A percentile compares a stretch with the other conserved stretches of the same genome.
Evolutionary conservation across 2,113 vertebrate genomes (phyloP).

Genomic region (Panthera leo): DNA sequence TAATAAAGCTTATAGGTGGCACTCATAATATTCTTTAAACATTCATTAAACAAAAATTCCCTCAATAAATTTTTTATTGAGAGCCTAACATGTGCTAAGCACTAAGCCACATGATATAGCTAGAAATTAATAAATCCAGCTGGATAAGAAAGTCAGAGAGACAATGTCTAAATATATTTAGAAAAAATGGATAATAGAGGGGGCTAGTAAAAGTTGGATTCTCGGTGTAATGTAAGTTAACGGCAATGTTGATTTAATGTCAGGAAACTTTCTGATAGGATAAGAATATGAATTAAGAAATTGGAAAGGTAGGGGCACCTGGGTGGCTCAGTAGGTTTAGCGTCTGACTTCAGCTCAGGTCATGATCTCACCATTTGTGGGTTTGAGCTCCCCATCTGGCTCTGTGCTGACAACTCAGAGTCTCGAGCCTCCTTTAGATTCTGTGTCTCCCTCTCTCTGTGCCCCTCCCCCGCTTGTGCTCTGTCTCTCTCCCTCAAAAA

Average conservation of each 20-base stretch:
- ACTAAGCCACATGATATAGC: neutral
- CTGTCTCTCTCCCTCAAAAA: too few species aligned
- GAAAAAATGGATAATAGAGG: neutral
- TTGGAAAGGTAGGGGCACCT: neutral
- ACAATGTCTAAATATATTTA: neutral
- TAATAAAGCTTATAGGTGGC: neutral
- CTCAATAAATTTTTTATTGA: slow-evolving; percentile 11
- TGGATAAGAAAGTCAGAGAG: slow-evolving; percentile 35
- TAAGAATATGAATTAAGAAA: slow-evolving; percentile 49
- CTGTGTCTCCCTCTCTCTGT: too few species aligned
- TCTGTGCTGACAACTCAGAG: too few species aligned
- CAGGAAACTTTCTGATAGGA: neutral
- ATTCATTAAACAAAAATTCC: slow-evolving; percentile 23
- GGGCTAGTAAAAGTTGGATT: slow-evolving; percentile 20
- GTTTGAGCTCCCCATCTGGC: too few species aligned
- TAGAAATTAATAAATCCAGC: slow-evolving; percentile 25
- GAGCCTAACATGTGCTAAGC: neutral
- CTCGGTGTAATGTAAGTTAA: neutral
- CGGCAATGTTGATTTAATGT: slow-evolving; percentile 47
- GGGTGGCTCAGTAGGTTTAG: too few species aligned
- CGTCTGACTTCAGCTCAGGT: too few species aligned
- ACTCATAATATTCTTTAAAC: neutral
- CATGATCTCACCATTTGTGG: too few species aligned
- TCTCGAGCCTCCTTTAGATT: too few species aligned
- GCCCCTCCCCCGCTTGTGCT: too few species aligned